These are phyloP conservation scores for Tichodroma muraria DNA, from an alignment of 2,113 vertebrate species.

Conservation along the genomic window DNA sequence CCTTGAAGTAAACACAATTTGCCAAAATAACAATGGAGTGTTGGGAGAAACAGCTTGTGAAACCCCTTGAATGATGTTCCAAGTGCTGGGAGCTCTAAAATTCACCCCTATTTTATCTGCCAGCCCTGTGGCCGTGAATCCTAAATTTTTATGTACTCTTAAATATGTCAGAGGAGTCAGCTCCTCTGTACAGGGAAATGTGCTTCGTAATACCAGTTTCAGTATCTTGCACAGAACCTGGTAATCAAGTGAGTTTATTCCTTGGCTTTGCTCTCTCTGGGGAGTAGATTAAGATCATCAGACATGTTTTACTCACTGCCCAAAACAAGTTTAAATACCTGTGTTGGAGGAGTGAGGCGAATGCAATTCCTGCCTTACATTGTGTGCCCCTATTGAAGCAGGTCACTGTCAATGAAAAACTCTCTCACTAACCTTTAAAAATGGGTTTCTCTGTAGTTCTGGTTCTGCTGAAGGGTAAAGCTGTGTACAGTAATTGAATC, in stretches of 20 bases:
- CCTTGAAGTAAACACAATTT: neutral
- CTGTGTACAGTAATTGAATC: conserved; percentile 47
- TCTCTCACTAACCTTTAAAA: conserved; percentile 52
- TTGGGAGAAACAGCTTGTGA: neutral
- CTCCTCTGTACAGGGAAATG: neutral
- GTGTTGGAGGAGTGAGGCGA: neutral
- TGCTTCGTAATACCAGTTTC: neutral
- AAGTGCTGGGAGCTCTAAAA: neutral
- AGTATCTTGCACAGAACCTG: neutral
- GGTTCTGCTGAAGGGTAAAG: conserved; percentile 24
- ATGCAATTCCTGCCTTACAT: neutral
- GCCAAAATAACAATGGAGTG: neutral
- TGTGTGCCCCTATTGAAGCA: neutral
- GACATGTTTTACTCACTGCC: neutral
- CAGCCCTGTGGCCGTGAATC: neutral
- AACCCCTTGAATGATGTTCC: neutral
- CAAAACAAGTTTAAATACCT: neutral
- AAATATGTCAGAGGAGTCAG: neutral
- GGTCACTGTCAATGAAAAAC: conserved; percentile 36
- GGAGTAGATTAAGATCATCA: conserved; percentile 10
- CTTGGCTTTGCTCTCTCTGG: neutral
- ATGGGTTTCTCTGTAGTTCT: conserved; percentile 30
- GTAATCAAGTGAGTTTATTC: conserved; percentile 14
- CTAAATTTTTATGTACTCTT: neutral
- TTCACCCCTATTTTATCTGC: neutral